Evolutionary conservation across 2,888 invertebrate genomes (phyloP).

Genomic region (Chloroclystis v-ata): DNA sequence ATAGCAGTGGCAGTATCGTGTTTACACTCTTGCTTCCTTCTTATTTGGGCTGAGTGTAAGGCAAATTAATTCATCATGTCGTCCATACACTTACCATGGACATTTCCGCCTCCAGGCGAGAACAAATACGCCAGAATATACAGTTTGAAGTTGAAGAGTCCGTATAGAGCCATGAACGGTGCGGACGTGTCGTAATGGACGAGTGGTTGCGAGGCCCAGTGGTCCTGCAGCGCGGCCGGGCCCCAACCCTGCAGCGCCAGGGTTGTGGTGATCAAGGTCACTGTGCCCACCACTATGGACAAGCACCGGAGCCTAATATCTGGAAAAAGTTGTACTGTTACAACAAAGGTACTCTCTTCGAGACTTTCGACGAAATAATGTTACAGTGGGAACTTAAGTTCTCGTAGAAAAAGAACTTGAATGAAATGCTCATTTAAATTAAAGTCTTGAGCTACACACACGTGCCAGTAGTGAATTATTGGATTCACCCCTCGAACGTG

Average conservation of each 20-base stretch:
- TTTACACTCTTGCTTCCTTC: no score
- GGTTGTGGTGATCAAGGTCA: constrained; percentile 84
- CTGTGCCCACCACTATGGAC: constrained; percentile 90
- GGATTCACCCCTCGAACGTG: no score
- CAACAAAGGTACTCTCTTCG: neutral
- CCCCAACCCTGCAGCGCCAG: constrained; percentile 92
- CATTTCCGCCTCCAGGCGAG: constrained; percentile 88
- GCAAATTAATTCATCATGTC: no score
- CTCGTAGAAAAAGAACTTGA: no score
- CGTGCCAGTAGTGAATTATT: no score
- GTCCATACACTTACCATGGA: constrained; percentile 86
- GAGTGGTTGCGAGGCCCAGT: constrained; percentile 92
- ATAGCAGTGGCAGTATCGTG: no score
- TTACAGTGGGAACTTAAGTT: no score
- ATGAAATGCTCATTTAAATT: no score
- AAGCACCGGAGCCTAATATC: constrained; percentile 95
- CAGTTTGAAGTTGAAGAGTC: constrained; percentile 94
- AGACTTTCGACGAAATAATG: no score
- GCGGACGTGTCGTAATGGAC: constrained; percentile 94
- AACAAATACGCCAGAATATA: constrained; percentile 97
- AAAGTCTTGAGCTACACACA: no score
- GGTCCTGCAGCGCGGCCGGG: constrained; percentile 92
- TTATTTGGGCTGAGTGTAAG: no score
- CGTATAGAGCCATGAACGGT: constrained; percentile 97
- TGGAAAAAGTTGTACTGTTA: constrained; percentile 57